Percentiles rank a stretch among this genome's conserved stretches.
Conservation (phyloP, 2,113 vertebrate species). For the Actenoides hombroni region DNA sequence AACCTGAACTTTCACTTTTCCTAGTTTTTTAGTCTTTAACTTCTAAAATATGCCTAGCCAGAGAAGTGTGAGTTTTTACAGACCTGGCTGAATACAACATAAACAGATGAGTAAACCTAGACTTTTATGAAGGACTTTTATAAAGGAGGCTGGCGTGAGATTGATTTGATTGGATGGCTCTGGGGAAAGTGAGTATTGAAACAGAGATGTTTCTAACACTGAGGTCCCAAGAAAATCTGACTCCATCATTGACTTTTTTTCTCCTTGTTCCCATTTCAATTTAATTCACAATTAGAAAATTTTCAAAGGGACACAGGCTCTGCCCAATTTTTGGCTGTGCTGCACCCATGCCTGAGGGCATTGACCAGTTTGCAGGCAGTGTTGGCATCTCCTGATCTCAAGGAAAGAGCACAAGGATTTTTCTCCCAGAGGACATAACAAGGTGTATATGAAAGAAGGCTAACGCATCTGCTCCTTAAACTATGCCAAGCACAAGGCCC, state of each 20-base stretch:
- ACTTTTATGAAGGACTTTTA: not conserved
- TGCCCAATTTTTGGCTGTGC: not conserved
- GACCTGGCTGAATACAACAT: not conserved
- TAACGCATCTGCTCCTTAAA: not conserved
- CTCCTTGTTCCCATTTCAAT: not conserved
- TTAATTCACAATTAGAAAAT: not conserved
- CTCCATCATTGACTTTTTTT: not conserved
- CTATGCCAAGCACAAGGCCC: fast-evolving
- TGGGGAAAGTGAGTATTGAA: not conserved
- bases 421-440: not conserved
- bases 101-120: not conserved
- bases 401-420: not conserved
- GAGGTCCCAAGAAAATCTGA: not conserved
- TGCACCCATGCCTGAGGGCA: not conserved
- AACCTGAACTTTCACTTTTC: not conserved
- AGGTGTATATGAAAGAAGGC: not conserved
- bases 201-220: not conserved
- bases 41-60: not conserved
- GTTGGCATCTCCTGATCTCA: not conserved
- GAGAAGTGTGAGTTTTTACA: not conserved
- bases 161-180: not conserved
- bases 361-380: not conserved
- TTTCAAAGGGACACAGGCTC: not conserved
- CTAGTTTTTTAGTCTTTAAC: not conserved
- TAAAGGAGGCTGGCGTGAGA: not conserved